Base-by-base conservation (phyloP, 2,888 invertebrate genomes). In the Drosophila austrosaltans region DNA sequence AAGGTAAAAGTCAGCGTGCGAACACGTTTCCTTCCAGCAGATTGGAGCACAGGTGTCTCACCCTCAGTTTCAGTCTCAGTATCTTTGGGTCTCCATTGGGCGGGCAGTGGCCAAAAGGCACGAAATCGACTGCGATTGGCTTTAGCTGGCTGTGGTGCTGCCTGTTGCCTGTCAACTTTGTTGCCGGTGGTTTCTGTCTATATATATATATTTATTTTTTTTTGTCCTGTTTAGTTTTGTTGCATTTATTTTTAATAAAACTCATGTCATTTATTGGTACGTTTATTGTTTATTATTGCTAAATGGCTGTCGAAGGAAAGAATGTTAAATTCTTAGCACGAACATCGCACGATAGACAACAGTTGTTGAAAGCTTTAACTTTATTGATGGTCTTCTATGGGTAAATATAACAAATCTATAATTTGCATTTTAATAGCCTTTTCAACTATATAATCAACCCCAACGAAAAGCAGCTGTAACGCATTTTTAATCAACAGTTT, bases 41-140 rank as follows among this genome's bases (percentile, higher is more conserved):
- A 79, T 79, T 85, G 80, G 69, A 62, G 75, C 82, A 87, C 89
- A 89, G 89, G 89, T 87, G 89, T 82, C 73, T 89, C 32, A 25
- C 32, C n/a, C 32, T 58, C 28, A 22, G 20, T 10, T 36, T 56
- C 54, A n/a, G 32, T 30, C 5, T 30, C 5, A 30, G 30, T 30
- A 5, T 30, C 30, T 30, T 30, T 20, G 60, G 20, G 48, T 2
- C 48, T 25, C 48, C 25, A 25, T 64, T 64, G 54, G 72, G 53
- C 36, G 40, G 12, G 54, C 30, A 3, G 53, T 72, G 73, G 48
- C 59, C 60, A 48, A 56, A 72, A 32, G 40, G 36, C 79, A 77
- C 77, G 66, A 72, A 53, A 53, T 62, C 72, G 65, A 66, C 61
- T 66, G 40, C 83, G 70, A 87, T 81, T 79, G 82, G 82, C 67